Base-by-base conservation (phyloP, 1,140 invertebrate species). In the Ganaspis sp. region DNA sequence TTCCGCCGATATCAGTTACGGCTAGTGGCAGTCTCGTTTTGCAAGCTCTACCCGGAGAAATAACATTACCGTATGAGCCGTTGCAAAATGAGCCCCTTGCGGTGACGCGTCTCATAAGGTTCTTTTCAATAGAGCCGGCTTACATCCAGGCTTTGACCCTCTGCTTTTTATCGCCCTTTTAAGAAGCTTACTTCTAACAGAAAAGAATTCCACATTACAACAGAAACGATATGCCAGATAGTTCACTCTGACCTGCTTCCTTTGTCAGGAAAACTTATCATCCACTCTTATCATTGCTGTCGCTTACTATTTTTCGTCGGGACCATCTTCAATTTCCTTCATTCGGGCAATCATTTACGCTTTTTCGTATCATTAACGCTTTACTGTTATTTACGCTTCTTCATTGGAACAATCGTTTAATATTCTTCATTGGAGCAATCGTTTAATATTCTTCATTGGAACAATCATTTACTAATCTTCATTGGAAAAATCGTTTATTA, bases 1-100 rank as follows among this genome's bases (percentile, higher is more conserved):
- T 86, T 87, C 82, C 83, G 80, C 70, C 79, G 71, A 64, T 87
- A 87, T 87, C 81, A 83, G 86, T 87, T 87, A 87, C 79, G 78
- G 81, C 85, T 83, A 87, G 79, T 84, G 78, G 82, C 85, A 84
- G 82, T 82, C 82, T 83, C 82, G 81, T 84, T 86, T 87, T 85
- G 79, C 85, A 54, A 72, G 53, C 53, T 45, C 73, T 72, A n/a
- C 34, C 79, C 77, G 74, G 71, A 80, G 80, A 64, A 78, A 76
- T 78, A 40, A 82, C 85, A 86, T 87, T 84, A 88, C 82, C 83
- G 80, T 86, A 73, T 70, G 15, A 71, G 72, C 17, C 73, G 26
- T 38, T 71, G 54, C 69, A 70, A 80, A 76, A 49, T 70, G 73
- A 70, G 23, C 58, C 69, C n/a, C 70, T 71, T 69, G 74, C 70